Evolutionary conservation across 2,113 vertebrate species (phyloP).

Genomic region (Spea multiplicata): DNA sequence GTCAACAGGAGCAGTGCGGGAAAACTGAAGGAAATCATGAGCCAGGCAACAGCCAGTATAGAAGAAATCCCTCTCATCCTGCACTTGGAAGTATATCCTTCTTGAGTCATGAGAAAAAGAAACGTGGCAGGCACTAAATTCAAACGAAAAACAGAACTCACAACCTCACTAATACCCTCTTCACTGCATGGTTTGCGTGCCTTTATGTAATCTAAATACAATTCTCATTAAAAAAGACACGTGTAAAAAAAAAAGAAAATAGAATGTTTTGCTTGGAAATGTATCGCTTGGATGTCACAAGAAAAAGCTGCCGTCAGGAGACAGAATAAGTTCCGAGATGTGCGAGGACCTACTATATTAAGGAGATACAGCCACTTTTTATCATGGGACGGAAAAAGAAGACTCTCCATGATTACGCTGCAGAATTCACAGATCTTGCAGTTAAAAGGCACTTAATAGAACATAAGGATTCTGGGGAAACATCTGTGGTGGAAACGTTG

Average conservation of each 20-base stretch:
- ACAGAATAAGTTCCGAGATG: no score
- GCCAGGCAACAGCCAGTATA: not conserved
- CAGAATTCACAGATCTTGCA: constrained; percentile 54
- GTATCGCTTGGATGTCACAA: not conserved
- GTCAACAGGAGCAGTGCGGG: not conserved
- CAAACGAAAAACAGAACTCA: not conserved
- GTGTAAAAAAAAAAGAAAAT: not conserved
- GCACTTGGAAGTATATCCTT: not conserved
- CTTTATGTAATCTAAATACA: no score
- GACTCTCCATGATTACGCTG: constrained; percentile 53
- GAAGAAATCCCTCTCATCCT: not conserved
- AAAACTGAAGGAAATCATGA: not conserved
- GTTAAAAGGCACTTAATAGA: constrained; percentile 52
- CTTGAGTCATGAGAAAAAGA: not conserved
- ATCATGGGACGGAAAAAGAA: constrained; percentile 58
- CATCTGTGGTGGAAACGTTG: constrained; percentile 52
- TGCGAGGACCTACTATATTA: no score
- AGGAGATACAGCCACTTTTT: not conserved
- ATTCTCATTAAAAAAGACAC: no score
- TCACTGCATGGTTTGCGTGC: no score
- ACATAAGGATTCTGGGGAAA: constrained; percentile 48
- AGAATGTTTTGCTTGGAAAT: not conserved
- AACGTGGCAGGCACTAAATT: not conserved
- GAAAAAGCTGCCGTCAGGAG: not conserved
- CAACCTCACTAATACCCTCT: no score